A percentile compares a stretch with the other conserved stretches of the same genome.
Evolutionary conservation across 2,888 invertebrate species (phyloP).

Genomic region (Cataglyphis livida): DNA sequence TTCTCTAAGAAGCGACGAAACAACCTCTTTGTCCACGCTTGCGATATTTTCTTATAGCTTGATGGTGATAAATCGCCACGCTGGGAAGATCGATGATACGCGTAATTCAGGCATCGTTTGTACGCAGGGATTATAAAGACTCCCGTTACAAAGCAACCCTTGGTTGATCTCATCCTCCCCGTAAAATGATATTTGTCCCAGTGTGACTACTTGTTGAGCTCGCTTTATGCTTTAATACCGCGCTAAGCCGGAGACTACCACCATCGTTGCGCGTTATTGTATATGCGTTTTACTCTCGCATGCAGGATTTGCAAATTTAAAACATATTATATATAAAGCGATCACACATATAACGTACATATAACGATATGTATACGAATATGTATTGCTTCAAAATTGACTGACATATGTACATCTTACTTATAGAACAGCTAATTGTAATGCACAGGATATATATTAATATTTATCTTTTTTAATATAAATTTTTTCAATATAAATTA

Average conservation of each 20-base stretch:
- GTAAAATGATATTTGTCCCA: slow-evolving; percentile 38
- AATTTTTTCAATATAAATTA: too few species aligned
- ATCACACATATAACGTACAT: neutral
- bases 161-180: slow-evolving; percentile 25
- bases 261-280: slow-evolving; percentile 27
- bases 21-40: neutral
- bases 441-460: too few species aligned
- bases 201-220: slow-evolving; percentile 58
- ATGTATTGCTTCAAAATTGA: too few species aligned
- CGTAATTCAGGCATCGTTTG: slow-evolving; percentile 48
- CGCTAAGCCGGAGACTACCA: slow-evolving; percentile 14
- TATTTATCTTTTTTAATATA: too few species aligned
- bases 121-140: slow-evolving; percentile 57
- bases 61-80: slow-evolving; percentile 34
- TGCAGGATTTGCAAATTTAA: slow-evolving; percentile 17
- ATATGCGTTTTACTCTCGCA: slow-evolving; percentile 3
- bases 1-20: neutral
- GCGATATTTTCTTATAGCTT: slow-evolving; percentile 1
- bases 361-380: too few species aligned
- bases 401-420: too few species aligned
- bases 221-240: slow-evolving; percentile 45
- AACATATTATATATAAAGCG: slow-evolving; percentile 7
- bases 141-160: slow-evolving; percentile 45
- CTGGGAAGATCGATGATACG: slow-evolving; percentile 52
- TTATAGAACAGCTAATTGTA: too few species aligned